Base-by-base conservation (phyloP, 2,888 invertebrate genomes). In the Rhyacophila evoluta region DNA sequence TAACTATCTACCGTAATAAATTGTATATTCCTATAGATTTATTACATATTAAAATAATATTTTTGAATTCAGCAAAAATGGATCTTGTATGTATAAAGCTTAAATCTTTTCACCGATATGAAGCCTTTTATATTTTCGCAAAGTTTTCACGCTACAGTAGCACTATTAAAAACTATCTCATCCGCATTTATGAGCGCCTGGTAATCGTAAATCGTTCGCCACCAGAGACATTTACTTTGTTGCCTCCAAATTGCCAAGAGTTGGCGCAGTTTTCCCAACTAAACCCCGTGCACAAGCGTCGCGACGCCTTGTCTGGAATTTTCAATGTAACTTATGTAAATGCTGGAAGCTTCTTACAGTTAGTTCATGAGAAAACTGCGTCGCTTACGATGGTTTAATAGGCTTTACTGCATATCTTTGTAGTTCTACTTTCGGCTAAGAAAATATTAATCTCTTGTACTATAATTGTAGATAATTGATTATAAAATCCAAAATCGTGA, bases 91-190 rank as follows among this genome's bases (percentile, higher is more conserved):
- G n/a, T n/a, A n/a, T n/a, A n/a, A n/a, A n/a, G n/a, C n/a, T n/a
- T n/a, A n/a, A n/a, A n/a, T n/a, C n/a, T n/a, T n/a, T n/a, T n/a
- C n/a, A n/a, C n/a, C n/a, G n/a, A n/a, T n/a, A n/a, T n/a, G n/a
- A n/a, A n/a, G n/a, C n/a, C n/a, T n/a, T n/a, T n/a, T n/a, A n/a
- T n/a, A n/a, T 33, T 25, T 25, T 19, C 8, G 15, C 41, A 25
- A 70, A 74, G 74, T 70, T 73, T 77, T 69, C 76, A 12, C 19
- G 67, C 25, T 72, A 71, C 38, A 33, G 36, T 33, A 72, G 37
- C 36, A 19, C 71, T 38, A 37, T 75, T 75, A 79, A 75, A 68
- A 75, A 55, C 38, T 71, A 70, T 67, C 75, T 19, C 78, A 27
- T 29, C 37, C 38, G 71, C 74, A 29, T 38, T 72, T 55, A 72